Percentiles rank a stretch among this genome's conserved stretches.
phyloP scores from a whole-genome alignment of 2,888 invertebrate species.

The Pegoplata infirma region DNA sequence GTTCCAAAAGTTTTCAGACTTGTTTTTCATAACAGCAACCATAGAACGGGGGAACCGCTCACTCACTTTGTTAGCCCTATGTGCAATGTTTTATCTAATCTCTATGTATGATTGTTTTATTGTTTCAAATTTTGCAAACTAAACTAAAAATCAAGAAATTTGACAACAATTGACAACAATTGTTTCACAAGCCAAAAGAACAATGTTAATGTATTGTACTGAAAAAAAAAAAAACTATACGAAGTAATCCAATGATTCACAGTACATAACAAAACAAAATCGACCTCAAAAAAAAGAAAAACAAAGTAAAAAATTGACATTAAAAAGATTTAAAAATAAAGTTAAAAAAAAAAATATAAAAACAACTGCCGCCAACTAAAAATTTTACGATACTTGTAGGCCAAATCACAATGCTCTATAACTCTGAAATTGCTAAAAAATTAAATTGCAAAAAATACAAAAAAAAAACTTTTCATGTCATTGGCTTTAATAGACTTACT shows the following conservation, averaged over 20 bases:
- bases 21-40: too few species aligned
- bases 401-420: neutral
- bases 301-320: slow-evolving; percentile 40
- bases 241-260: slow-evolving; percentile 41
- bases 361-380: slow-evolving; percentile 11
- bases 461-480: slow-evolving; percentile 5
- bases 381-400: slow-evolving; percentile 20
- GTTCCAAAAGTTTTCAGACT: too few species aligned
- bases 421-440: neutral
- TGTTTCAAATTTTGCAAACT: too few species aligned
- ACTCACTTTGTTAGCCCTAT: too few species aligned
- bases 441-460: slow-evolving; percentile 8
- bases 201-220: neutral
- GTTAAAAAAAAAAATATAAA: slow-evolving; percentile 16
- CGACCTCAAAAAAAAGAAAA: slow-evolving; percentile 11
- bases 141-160: too few species aligned
- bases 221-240: neutral
- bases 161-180: slow-evolving; percentile 5
- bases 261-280: slow-evolving; percentile 24
- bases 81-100: too few species aligned
- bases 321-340: slow-evolving; percentile 15
- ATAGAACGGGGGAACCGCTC: too few species aligned
- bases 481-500: neutral
- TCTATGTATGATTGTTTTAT: too few species aligned
- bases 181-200: neutral